A percentile compares a stretch with the other conserved stretches of the same genome.
These are phyloP conservation scores for Myiotriccus ornatus DNA, from an alignment of 2,797 vertebrate species.

Conservation along the genomic window DNA sequence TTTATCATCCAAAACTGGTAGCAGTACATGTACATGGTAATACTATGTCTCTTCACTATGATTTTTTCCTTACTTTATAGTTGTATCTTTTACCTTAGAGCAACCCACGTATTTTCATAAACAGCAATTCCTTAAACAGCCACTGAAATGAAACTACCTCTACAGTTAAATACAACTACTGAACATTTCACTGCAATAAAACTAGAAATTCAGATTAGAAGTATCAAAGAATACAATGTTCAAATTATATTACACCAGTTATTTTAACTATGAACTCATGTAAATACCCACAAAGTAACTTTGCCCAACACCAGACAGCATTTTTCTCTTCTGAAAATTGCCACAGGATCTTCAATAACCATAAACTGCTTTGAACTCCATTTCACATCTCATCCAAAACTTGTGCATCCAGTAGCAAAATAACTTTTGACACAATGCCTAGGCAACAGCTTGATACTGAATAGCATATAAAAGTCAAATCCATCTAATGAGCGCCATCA, in stretches of 20 bases:
- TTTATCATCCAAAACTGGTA: neutral
- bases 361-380: neutral
- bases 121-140: neutral
- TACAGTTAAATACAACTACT: neutral
- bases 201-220: neutral
- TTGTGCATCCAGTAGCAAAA: neutral
- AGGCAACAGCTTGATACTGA: neutral
- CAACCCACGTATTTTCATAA: neutral
- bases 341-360: neutral
- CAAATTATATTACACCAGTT: neutral
- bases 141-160: neutral
- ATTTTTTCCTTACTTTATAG: neutral
- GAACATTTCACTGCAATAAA: neutral
- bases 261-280: neutral
- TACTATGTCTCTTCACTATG: neutral
- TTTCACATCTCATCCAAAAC: neutral
- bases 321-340: neutral
- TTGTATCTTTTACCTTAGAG: neutral
- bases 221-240: neutral
- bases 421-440: neutral
- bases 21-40: neutral
- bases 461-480: neutral
- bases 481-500: neutral
- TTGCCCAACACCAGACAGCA: neutral
- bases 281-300: neutral